These are phyloP conservation scores for Zoanthus sansibaricus DNA, from an alignment of 92 coral and sea anemone genomes.

Conservation along the genomic window DNA sequence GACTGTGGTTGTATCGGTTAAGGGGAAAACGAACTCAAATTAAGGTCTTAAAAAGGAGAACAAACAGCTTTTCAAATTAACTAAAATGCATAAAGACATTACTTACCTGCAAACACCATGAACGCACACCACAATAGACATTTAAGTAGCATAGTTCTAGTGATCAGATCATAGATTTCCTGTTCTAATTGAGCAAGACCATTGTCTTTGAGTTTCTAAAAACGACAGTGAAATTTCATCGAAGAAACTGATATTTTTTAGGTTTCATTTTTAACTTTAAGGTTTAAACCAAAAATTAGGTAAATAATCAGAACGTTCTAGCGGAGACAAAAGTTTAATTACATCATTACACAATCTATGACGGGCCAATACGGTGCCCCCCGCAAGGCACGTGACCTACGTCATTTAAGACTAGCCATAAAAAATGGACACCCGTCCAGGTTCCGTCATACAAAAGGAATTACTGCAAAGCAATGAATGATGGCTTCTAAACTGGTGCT, in stretches of 20 bases:
- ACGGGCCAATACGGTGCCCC: slow-evolving; percentile 21
- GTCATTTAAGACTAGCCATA: slow-evolving; percentile 1
- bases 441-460: slow-evolving; percentile 83
- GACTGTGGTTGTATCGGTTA: slow-evolving; percentile 22
- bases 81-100: not conserved
- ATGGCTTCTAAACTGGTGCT: slow-evolving; percentile 31
- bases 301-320: slow-evolving; percentile 2
- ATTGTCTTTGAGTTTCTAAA: not conserved
- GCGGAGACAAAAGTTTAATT: slow-evolving; percentile 37
- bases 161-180: slow-evolving; percentile 24
- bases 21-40: slow-evolving; percentile 7
- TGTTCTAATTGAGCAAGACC: not conserved
- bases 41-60: slow-evolving; percentile 11
- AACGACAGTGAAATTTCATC: not conserved
- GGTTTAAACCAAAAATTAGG: not conserved
- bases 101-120: slow-evolving; percentile 35
- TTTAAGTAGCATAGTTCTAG: slow-evolving; percentile 37
- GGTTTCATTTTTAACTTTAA: slow-evolving; percentile 31
- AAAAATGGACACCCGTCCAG: slow-evolving; percentile 48
- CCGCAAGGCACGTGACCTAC: slow-evolving; percentile 27
- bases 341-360: slow-evolving; percentile 28
- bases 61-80: not conserved
- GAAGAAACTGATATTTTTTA: slow-evolving; percentile 21
- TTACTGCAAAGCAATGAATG: slow-evolving; percentile 42
- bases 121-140: slow-evolving; percentile 48